phyloP scores from a whole-genome alignment of 2,113 vertebrate genomes.

The Laterallus jamaicensis region DNA sequence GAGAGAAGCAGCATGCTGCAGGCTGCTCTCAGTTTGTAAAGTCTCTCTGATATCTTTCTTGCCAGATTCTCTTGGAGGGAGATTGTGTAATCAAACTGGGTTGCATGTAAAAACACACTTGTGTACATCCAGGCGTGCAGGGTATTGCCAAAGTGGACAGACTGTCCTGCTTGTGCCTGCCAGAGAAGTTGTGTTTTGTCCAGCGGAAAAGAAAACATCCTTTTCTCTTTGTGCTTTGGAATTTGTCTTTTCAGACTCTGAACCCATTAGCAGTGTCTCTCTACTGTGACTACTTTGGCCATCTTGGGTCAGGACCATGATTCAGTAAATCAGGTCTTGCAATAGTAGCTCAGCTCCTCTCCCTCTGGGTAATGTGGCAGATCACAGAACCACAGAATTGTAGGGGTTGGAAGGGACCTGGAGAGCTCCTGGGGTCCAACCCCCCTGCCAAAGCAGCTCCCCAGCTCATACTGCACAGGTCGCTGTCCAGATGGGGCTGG shows the following conservation, averaged over 20 bases:
- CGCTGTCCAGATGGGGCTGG: no score
- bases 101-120: constrained; percentile 59
- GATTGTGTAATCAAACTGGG: constrained; percentile 11
- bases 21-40: not conserved
- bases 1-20: not conserved
- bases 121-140: constrained; percentile 61
- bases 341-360: not conserved
- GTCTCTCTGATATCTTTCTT: not conserved
- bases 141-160: constrained; percentile 69
- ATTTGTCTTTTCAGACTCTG: constrained; percentile 21
- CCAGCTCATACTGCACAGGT: no score
- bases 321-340: not conserved
- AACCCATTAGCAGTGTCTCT: not conserved
- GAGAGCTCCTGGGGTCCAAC: no score
- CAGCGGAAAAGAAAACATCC: constrained; percentile 73
- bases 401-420: no score
- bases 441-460: no score
- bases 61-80: constrained; percentile 33
- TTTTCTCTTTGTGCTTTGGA: not conserved
- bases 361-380: not conserved
- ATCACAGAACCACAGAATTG: no score
- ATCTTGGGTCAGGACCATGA: not conserved
- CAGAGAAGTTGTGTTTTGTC: constrained; percentile 69
- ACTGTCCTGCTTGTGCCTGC: constrained; percentile 62
- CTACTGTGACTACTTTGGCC: not conserved